Evolutionary conservation across 2,797 vertebrate genomes (phyloP).

Genomic region (Poeciliopsis presidionis): DNA sequence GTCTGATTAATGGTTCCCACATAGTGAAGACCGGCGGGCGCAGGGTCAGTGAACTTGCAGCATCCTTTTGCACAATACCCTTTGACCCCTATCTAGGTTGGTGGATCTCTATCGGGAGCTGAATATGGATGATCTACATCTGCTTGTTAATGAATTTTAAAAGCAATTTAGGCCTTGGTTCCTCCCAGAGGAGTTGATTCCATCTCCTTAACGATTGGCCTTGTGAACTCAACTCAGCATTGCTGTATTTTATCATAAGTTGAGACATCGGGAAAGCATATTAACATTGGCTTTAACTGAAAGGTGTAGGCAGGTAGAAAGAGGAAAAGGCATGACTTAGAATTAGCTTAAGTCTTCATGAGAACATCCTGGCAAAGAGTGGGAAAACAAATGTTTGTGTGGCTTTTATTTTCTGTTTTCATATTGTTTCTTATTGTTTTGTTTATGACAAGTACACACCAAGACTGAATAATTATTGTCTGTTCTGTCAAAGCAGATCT

Average conservation of each 20-base stretch:
- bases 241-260: slow-evolving; percentile 69
- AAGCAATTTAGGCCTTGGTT: slow-evolving; percentile 70
- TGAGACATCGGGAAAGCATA: slow-evolving; percentile 67
- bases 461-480: neutral
- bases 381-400: slow-evolving; percentile 51
- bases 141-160: slow-evolving; percentile 81
- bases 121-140: slow-evolving; percentile 72
- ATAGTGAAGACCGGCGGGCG: slow-evolving; percentile 40
- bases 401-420: neutral
- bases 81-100: slow-evolving; percentile 64
- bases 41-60: slow-evolving; percentile 57
- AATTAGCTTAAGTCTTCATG: slow-evolving; percentile 62
- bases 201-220: slow-evolving; percentile 75
- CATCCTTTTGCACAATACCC: slow-evolving; percentile 57
- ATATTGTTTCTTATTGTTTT: neutral
- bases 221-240: slow-evolving; percentile 58
- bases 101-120: slow-evolving; percentile 51
- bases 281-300: slow-evolving; percentile 68
- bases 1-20: slow-evolving; percentile 70
- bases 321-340: slow-evolving; percentile 50
- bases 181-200: slow-evolving; percentile 70
- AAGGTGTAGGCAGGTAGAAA: slow-evolving; percentile 48
- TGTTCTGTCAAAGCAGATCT: neutral
- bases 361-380: slow-evolving; percentile 18
- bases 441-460: neutral